Evolutionary conservation across 2,797 vertebrate species (phyloP), one percentile per base, ranked within the genome.

Genomic region (Masticophis lateralis): DNA sequence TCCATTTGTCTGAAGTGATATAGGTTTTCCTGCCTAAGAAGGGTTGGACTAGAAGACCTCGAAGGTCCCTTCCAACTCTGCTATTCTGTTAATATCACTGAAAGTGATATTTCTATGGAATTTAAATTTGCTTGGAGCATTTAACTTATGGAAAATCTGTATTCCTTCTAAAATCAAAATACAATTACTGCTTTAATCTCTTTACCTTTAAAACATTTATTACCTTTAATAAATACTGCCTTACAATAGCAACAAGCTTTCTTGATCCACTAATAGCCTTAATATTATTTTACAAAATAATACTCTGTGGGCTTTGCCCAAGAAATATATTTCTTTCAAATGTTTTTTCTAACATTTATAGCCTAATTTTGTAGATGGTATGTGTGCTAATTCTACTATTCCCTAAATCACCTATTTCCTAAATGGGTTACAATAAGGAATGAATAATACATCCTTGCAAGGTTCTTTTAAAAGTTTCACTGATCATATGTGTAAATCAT

Each of bases 101-200:
- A 90, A 87, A 92, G 79, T 74, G 87, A 63, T 25, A 95, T 69
- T 89, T 94, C 89, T 63, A 92, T 89, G 60, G 51, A 53, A 57
- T 87, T 94, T 92, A 93, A 86, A 93, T 59, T 93, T 95, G 61
- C 90, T 94, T 32, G 69, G 89, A 90, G 87, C 47, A 94, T 91
- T 93, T n/a, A 91, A 88, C 92, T 94, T 95, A 95, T 20, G 88
- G 74, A 94, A 96, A 53, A 37, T 57, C 79, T 61, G 83, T 91
- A 66, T 63, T 92, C 32, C 92, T 94, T 57, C 32, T 95, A 90
- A 94, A 51, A 56, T 88, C 91, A 88, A 74, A 89, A 47, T 27
- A 94, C 92, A 90, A 96, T 96, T 96, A 89, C 91, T 0, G 13
- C 90, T 96, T 94, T 93, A 10, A 86, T 55, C 14, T 69, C 25